Evolutionary conservation across 2,888 invertebrate species (phyloP).

Genomic region (Hecatera dysodea): DNA sequence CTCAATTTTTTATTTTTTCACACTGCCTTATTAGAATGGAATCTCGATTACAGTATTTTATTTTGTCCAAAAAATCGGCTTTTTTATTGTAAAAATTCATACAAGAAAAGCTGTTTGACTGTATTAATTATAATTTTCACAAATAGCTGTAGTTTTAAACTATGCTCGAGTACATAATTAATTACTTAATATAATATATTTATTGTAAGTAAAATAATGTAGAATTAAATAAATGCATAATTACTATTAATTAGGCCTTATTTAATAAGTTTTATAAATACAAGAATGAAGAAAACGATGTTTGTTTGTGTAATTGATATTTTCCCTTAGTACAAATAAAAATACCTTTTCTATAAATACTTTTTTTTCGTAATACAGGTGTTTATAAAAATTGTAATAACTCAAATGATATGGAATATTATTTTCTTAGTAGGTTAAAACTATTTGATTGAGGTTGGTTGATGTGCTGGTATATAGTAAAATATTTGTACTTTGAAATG

Average conservation of each 20-base stretch:
- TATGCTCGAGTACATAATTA: constrained; percentile 8
- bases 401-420: too few species aligned
- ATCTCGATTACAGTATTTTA: constrained; percentile 48
- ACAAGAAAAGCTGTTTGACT: constrained; percentile 19
- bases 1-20: constrained; percentile 38
- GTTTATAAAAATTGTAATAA: too few species aligned
- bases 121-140: constrained; percentile 25
- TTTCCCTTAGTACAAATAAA: too few species aligned
- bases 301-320: constrained; percentile 38
- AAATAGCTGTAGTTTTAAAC: constrained; percentile 30
- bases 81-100: constrained; percentile 7
- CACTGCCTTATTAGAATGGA: constrained; percentile 27
- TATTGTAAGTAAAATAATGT: constrained; percentile 48
- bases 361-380: too few species aligned
- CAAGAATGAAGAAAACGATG: constrained; percentile 20
- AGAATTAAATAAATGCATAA: constrained; percentile 42
- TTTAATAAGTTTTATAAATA: constrained; percentile 62
- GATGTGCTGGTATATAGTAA: too few species aligned
- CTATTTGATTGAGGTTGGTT: too few species aligned
- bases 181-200: constrained; percentile 40
- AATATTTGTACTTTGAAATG: too few species aligned
- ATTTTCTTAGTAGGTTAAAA: too few species aligned
- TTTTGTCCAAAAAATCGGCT: constrained; percentile 1
- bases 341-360: too few species aligned
- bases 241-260: constrained; percentile 36